These are phyloP conservation scores for Cyclura pinguis DNA, from an alignment of 2,797 vertebrate genomes.

Conservation along the genomic window DNA sequence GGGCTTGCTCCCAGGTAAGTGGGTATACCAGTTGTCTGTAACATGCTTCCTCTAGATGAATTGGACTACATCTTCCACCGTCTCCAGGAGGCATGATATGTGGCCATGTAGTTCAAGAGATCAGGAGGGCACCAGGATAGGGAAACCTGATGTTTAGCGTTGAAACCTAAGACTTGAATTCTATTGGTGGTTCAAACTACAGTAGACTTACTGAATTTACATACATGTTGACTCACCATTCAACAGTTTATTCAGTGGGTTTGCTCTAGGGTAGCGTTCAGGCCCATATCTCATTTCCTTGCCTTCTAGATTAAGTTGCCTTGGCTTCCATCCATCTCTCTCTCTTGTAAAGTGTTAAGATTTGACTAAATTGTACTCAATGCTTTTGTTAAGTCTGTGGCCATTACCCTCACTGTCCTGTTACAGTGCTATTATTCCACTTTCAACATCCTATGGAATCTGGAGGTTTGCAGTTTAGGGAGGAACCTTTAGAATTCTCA, in stretches of 20 bases:
- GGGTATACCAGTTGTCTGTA: neutral
- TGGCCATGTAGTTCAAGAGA: neutral
- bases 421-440: no score
- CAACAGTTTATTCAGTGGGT: no score
- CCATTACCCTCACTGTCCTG: no score
- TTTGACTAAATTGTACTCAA: neutral
- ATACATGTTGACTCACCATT: no score
- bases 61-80: neutral
- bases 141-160: neutral
- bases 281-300: neutral
- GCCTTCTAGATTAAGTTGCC: neutral
- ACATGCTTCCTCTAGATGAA: neutral
- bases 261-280: no score
- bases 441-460: no score
- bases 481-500: no score
- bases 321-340: neutral
- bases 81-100: neutral
- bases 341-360: neutral
- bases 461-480: no score
- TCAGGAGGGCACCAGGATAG: no score
- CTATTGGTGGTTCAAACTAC: no score
- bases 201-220: no score
- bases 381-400: neutral
- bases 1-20: neutral
- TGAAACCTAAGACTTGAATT: neutral